Base-by-base conservation (phyloP, 2,797 vertebrate species). In the Pangasius larnaudii region DNA sequence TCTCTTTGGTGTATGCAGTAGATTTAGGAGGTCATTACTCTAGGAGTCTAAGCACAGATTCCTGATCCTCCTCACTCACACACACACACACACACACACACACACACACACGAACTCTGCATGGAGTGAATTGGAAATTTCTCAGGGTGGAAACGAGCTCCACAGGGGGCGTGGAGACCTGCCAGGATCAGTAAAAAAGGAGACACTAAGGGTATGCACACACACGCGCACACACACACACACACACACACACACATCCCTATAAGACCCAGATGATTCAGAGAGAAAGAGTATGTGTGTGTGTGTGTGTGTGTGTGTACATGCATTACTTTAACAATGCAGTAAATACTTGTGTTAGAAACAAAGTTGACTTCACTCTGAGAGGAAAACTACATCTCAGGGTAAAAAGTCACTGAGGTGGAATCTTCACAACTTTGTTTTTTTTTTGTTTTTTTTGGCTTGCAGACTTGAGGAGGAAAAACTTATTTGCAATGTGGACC, bases 141-240 rank as follows among this genome's bases (percentile, higher is more conserved):
- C 85, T 86, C 59, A 79, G 74, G 74, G 71, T 86, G 86, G 86
- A 87, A 87, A 87, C 86, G 36, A 71, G 75, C 86, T 87, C 86
- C 75, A 78, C 86, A 56, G 86, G 86, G 85, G 51, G 61, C 9
- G 30, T 80, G 77, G 77, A 69, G 75, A 71, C 63, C 77, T 87
- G 77, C 86, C 86, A 86, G 85, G 59, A 81, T 80, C 63, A 81
- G 63, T 58, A 80, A 86, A 79, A 86, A 33, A 67, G 72, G 75
- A 80, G 85, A 81, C 36, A 67, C 77, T 79, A 56, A 63, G 61
- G 19, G 10, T 36, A 79, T 53, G 13, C 42, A 56, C 75, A 53
- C 49, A 77, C 46, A 51, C 39, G 19, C 39, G 49, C 33, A 11
- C 61, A 46, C 79, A 61, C 78, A 81, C 30, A 49, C 83, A 85